A percentile compares a stretch with the other conserved stretches of the same genome.
These are phyloP conservation scores for Bombus balteatus DNA, from an alignment of 1,140 invertebrate genomes.

Conservation along the genomic window DNA sequence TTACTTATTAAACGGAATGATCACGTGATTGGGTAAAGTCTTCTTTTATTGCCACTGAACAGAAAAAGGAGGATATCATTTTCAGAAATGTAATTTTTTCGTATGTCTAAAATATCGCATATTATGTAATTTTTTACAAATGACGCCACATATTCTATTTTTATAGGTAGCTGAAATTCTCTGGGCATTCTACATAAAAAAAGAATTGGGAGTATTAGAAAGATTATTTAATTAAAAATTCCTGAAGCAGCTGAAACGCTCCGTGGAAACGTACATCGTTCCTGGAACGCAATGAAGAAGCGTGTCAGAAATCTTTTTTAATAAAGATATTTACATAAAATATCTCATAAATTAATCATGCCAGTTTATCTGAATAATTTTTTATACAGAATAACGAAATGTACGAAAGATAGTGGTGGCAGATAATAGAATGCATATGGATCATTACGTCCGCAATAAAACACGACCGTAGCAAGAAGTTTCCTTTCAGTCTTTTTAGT, in stretches of 20 bases:
- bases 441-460: neutral
- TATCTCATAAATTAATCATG: neutral
- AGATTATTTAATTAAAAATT: neutral
- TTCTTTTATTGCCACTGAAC: no score
- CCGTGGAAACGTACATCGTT: neutral
- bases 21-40: no score
- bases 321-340: neutral
- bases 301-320: neutral
- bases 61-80: neutral
- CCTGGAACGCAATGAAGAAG: neutral
- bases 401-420: neutral
- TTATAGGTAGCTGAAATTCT: neutral
- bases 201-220: neutral
- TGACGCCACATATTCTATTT: neutral
- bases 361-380: neutral
- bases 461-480: neutral
- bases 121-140: neutral
- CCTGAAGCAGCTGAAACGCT: neutral
- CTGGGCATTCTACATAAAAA: neutral
- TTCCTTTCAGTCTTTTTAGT: neutral
- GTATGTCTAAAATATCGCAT: neutral
- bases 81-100: neutral
- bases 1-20: no score
- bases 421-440: neutral
- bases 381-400: neutral